Evolutionary conservation across 2,888 invertebrate species (phyloP).

Genomic region (Gandaritis pyraliata): DNA sequence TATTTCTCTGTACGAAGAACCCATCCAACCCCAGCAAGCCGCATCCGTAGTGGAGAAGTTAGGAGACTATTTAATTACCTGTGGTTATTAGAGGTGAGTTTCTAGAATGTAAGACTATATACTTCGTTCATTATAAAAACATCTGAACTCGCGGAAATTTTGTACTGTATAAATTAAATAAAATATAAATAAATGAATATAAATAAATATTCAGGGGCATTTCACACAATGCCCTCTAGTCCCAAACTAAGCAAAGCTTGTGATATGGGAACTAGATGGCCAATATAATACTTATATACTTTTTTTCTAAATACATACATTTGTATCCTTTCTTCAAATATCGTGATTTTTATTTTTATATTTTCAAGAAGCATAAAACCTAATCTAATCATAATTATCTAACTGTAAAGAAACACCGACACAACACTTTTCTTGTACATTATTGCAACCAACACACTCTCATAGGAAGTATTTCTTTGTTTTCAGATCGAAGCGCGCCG

Average conservation of each 20-base stretch:
- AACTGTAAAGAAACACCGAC: constrained; percentile 1
- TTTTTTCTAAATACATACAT: no score
- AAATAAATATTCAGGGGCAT: no score
- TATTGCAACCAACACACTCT: constrained; percentile 9
- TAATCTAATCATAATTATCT: not conserved
- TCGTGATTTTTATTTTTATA: no score
- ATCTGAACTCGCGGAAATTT: no score
- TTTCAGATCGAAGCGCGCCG: constrained; percentile 83
- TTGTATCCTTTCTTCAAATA: no score
- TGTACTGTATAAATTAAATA: no score
- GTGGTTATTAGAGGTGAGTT: constrained; percentile 94
- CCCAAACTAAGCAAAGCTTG: no score
- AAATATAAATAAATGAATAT: no score
- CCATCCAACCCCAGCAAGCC: constrained; percentile 98
- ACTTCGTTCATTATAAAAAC: no score
- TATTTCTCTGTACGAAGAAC: constrained; percentile 97
- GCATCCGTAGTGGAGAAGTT: constrained; percentile 98
- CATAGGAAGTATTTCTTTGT: constrained; percentile 51
- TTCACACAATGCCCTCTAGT: no score
- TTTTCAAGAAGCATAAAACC: not conserved
- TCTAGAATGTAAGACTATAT: not conserved
- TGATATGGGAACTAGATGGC: no score
- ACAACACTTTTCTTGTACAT: not conserved
- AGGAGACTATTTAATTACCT: constrained; percentile 98
- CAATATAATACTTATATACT: no score